These are phyloP conservation scores for Lamellibrachia columna DNA, from an alignment of 2,888 invertebrate species.

Conservation along the genomic window DNA sequence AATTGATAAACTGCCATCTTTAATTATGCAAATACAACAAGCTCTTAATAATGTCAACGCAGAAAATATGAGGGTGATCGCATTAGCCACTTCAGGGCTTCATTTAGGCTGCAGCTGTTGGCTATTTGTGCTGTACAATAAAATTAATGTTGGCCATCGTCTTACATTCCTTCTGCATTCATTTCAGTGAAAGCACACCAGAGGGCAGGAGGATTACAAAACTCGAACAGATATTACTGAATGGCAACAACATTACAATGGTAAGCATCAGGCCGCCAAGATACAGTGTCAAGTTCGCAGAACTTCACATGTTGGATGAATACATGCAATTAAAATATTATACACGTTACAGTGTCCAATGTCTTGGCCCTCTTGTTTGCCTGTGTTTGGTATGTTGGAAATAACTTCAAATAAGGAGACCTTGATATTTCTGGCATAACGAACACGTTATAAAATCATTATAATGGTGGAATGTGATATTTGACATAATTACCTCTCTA, in stretches of 20 bases:
- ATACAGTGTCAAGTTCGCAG: background rate
- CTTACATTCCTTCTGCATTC: background rate
- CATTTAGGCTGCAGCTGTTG: background rate
- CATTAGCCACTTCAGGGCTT: background rate
- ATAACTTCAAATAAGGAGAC: background rate
- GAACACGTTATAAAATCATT: no score
- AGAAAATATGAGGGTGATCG: background rate
- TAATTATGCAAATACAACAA: no score
- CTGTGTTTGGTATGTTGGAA: background rate
- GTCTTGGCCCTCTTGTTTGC: background rate
- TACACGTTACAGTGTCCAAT: background rate
- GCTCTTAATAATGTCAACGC: no score
- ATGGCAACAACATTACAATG: conserved; percentile 99
- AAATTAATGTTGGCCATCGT: background rate
- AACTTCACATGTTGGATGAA: background rate
- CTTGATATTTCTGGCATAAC: background rate
- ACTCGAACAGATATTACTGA: conserved; percentile 95
- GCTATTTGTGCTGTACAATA: background rate
- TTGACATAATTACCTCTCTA: no score
- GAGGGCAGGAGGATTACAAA: conserved; percentile 92
- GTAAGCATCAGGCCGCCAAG: conserved; percentile 67
- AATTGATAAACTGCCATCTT: no score
- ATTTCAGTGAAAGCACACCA: conserved; percentile 84
- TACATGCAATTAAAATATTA: background rate
- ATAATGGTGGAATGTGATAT: no score